Base-by-base conservation (phyloP, 2,888 invertebrate genomes). In the Meta bourneti region DNA sequence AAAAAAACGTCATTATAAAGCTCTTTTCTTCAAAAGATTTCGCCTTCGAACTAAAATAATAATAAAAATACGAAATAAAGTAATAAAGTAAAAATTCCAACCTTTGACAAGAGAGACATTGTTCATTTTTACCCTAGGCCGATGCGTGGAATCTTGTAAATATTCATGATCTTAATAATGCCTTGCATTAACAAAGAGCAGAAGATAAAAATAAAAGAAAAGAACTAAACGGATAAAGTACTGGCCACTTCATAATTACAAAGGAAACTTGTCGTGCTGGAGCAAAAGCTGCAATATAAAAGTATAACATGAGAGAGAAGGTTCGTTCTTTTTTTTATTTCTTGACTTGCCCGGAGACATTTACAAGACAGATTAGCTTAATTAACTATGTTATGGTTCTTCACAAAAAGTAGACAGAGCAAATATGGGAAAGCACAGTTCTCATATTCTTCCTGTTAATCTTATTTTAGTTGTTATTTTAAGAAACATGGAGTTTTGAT, bases 121-220 rank as follows among this genome's bases (percentile, higher is more conserved):
- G 89, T 79, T 90, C 83, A 90, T 90, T 83, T 69, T 84, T 79
- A 90, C 70, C 75, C 81, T 13, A 74, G 61, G 52, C 61, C 83
- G 16, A 52, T n/a, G 51, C 69, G 8, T 72, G 78, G 19, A 77
- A 88, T 9, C 83, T 90, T 78, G 89, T 90, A 90, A 90, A 90
- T 90, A 90, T 90, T 90, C 89, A 90, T 90, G 83, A 90, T 74
- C 54, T 72, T 84, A 90, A 90, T 90, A 90, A 90, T 84, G 84
- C 54, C 72, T 78, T 79, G 78, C 84, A 84, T 84, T 83, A 83
- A 78, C 83, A 90, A 90, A 84, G 89, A 84, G 83, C 54, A 54
- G 20, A 4, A 34, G 71, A 84, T 72, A 54, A 75, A 77, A 77
- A 89, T 82, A 72, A 89, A 75, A 78, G 69, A 72, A 89, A 75